A percentile compares a stretch with the other conserved stretches of the same genome.
phyloP scores from a whole-genome alignment of 2,797 vertebrate genomes.

The Phoxinus dragarum region DNA sequence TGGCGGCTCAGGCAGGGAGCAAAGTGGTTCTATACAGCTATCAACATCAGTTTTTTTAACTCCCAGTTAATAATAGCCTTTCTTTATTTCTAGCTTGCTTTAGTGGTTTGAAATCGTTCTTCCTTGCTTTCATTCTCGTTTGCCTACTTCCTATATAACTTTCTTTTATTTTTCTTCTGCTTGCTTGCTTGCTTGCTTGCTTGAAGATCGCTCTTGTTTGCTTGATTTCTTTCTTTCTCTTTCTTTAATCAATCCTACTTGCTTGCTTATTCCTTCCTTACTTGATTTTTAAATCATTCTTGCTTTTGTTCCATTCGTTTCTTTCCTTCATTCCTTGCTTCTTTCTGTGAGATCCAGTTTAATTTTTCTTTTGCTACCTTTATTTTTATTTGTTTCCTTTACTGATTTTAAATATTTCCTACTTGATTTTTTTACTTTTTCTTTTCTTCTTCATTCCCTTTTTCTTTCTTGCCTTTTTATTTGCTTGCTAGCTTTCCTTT shows the following conservation, averaged over 20 bases:
- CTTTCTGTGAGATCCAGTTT: neutral
- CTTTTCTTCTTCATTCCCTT: too few species aligned
- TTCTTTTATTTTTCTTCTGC: neutral
- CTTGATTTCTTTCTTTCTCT: neutral
- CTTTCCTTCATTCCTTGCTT: neutral
- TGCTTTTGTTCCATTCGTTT: neutral
- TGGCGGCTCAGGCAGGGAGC: constrained; percentile 56
- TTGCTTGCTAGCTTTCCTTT: neutral
- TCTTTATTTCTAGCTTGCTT: neutral
- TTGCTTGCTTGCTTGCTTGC: constrained; percentile 1
- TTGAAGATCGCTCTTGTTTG: neutral
- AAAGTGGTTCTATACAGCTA: constrained; percentile 48
- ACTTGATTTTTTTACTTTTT: neutral
- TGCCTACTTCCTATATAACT: neutral
- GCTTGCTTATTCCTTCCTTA: neutral
- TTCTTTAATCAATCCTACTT: neutral
- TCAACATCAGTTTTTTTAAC: constrained; percentile 49
- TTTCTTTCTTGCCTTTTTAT: neutral
- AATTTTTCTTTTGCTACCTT: neutral
- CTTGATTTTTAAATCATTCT: neutral
- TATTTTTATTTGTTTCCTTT: neutral
- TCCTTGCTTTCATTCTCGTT: constrained; percentile 1
- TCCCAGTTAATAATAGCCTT: constrained; percentile 36
- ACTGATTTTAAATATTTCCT: neutral
- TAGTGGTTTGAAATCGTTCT: constrained; percentile 11